These are phyloP conservation scores for Pan paniscus DNA, from an alignment of 2,113 vertebrate species.

Conservation along the genomic window DNA sequence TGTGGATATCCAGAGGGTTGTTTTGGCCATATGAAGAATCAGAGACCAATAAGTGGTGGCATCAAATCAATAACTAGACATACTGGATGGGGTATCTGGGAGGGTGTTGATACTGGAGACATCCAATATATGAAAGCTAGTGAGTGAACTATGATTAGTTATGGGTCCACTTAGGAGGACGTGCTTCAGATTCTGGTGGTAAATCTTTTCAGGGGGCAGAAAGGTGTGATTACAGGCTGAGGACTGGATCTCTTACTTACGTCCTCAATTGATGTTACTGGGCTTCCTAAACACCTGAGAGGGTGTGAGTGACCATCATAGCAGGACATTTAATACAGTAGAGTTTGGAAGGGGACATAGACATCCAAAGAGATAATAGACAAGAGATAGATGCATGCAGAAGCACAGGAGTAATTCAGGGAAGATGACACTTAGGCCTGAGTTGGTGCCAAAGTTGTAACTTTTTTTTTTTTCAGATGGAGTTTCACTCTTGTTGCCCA, in stretches of 20 bases:
- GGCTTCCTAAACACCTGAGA: too few relatives aligned
- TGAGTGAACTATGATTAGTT: too few relatives aligned
- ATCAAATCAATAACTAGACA: too few relatives aligned
- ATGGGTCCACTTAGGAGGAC: too few relatives aligned
- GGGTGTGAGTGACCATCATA: too few relatives aligned
- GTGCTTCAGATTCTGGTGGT: neutral
- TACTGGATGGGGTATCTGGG: too few relatives aligned
- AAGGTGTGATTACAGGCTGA: neutral
- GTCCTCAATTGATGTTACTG: too few relatives aligned
- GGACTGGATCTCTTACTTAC: neutral
- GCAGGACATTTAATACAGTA: rapidly evolving
- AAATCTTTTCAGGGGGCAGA: neutral
- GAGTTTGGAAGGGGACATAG: neutral
- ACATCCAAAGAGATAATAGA: neutral
- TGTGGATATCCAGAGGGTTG: neutral
- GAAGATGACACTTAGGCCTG: neutral
- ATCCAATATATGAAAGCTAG: too few relatives aligned
- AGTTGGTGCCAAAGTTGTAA: too few relatives aligned
- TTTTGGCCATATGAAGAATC: neutral
- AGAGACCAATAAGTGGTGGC: neutral
- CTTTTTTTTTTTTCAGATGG: too few relatives aligned
- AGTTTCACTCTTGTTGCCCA: too few relatives aligned
- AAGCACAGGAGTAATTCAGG: neutral
- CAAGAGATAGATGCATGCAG: neutral
- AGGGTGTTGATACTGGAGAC: too few relatives aligned